A percentile compares a stretch with the other conserved stretches of the same genome.
These are phyloP conservation scores for Onthophagus taurus DNA, from an alignment of 1,140 invertebrate species.

Conservation along the genomic window DNA sequence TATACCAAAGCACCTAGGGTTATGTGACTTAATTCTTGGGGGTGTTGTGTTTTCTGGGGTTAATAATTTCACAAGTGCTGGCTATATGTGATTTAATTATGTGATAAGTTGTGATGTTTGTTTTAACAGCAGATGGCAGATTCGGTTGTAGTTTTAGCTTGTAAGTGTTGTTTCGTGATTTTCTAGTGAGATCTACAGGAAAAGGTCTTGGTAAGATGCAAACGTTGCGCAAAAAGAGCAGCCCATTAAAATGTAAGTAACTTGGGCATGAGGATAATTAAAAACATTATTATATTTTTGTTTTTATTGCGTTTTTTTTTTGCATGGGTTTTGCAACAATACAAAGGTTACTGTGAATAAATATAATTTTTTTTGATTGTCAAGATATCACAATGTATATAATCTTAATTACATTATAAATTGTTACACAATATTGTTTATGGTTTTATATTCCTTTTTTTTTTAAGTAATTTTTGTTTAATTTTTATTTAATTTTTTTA, in stretches of 20 bases:
- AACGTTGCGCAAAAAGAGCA: slow-evolving; percentile 79
- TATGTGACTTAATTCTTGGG: slow-evolving; percentile 5
- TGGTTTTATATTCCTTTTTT: neutral
- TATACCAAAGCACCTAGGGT: too few relatives aligned
- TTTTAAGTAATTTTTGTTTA: neutral
- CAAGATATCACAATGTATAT: neutral
- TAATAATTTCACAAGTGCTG: slow-evolving; percentile 4
- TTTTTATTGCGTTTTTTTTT: neutral
- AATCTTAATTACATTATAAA: neutral
- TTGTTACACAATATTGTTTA: neutral
- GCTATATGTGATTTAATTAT: slow-evolving; percentile 9
- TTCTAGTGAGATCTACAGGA: neutral
- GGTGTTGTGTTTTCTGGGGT: neutral
- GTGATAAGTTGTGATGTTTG: slow-evolving; percentile 20
- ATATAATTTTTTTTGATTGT: neutral
- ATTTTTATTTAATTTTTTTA: neutral
- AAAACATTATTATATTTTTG: neutral
- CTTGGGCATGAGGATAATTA: neutral
- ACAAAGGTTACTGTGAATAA: neutral
- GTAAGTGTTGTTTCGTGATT: slow-evolving; percentile 1
- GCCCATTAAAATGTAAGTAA: slow-evolving; percentile 80
- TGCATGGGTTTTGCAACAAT: neutral
- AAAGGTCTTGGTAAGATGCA: slow-evolving; percentile 49
- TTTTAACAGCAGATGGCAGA: slow-evolving; percentile 20
- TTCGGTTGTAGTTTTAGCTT: slow-evolving; percentile 9